Conservation (phyloP, 2,113 vertebrate species). For the Halichoerus grypus region DNA sequence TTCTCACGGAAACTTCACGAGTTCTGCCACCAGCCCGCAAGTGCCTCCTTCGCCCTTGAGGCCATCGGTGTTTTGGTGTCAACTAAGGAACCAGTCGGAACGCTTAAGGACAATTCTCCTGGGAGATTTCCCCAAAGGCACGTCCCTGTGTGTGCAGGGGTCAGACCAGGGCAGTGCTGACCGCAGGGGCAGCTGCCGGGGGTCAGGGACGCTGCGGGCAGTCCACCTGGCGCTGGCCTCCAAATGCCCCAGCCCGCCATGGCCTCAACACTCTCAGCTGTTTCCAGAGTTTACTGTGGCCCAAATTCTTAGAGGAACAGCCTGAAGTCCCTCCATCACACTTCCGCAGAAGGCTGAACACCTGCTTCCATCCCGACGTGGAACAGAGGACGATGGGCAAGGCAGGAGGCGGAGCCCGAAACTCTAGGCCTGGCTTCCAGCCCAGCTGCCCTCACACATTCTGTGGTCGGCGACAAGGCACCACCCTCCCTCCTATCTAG, state of each 20-base stretch:
- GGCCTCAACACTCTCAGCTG: not conserved
- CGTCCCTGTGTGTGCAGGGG: not conserved
- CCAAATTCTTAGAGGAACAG: not conserved
- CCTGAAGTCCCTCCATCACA: not conserved
- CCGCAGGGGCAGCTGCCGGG: too few relatives aligned
- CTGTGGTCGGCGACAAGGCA: not conserved
- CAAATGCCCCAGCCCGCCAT: not conserved
- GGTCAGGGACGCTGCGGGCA: rapidly evolving
- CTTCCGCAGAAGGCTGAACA: not conserved
- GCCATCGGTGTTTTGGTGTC: not conserved
- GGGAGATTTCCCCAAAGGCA: not conserved
- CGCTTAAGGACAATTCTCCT: not conserved
- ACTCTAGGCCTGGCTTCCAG: not conserved
- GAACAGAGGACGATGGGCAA: not conserved
- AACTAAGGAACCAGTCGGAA: not conserved
- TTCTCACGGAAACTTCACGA: not conserved
- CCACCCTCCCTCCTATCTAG: rapidly evolving
- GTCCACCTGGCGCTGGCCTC: not conserved
- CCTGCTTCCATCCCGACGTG: rapidly evolving
- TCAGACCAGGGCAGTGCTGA: not conserved
- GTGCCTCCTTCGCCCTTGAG: not conserved
- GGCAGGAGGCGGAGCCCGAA: not conserved
- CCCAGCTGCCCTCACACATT: not conserved
- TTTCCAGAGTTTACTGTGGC: not conserved
- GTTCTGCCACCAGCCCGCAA: not conserved